phyloP scores from a whole-genome alignment of 2,113 vertebrate species.

The Marcusenius ussheri region DNA sequence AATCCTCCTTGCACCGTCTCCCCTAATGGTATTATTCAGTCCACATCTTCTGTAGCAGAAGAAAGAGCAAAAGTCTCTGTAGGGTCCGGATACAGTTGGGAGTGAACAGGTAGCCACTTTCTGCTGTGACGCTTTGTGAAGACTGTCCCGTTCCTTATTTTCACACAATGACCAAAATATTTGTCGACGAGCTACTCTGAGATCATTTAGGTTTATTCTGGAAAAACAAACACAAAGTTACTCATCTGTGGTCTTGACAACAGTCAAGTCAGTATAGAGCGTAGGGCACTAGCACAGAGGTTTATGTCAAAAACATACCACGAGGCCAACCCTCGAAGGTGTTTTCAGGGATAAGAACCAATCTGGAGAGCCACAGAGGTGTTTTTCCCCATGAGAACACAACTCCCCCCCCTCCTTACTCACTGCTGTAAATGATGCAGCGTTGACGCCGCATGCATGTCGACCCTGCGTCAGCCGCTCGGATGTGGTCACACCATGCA shows the following conservation, averaged over 20 bases:
- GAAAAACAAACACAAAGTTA: not conserved
- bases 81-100: not conserved
- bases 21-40: not conserved
- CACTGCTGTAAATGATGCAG: not conserved
- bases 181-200: not conserved
- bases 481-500: conserved; percentile 16
- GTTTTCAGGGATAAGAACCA: not conserved
- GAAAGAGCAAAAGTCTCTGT: not conserved
- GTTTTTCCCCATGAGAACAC: not conserved
- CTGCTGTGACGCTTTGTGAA: not conserved
- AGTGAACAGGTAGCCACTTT: not conserved
- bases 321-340: not conserved
- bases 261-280: not conserved
- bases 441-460: not conserved
- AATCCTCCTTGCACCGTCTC: not conserved
- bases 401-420: not conserved
- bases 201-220: not conserved
- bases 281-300: not conserved
- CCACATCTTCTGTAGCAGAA: not conserved
- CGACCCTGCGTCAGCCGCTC: not conserved
- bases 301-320: not conserved
- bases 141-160: not conserved
- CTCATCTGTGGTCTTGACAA: not conserved
- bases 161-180: not conserved
- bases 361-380: not conserved